Percentiles rank a stretch among this genome's conserved stretches.
phyloP scores from a whole-genome alignment of 1,140 invertebrate species.

The Formica exsecta region DNA sequence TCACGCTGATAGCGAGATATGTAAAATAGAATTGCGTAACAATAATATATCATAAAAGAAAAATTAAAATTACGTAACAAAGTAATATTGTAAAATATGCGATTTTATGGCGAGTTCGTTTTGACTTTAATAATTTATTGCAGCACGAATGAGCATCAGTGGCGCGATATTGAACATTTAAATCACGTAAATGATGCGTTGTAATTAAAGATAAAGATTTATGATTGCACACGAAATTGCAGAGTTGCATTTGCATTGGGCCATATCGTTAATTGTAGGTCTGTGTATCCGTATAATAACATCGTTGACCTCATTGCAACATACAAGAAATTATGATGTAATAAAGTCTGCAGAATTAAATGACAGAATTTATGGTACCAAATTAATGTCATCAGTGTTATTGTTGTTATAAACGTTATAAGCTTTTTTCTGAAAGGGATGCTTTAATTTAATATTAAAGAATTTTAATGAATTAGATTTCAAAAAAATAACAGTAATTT shows the following conservation, averaged over 20 bases:
- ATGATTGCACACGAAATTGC: constrained; percentile 23
- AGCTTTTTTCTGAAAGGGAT: not conserved
- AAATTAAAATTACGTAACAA: not conserved
- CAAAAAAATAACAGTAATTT: not conserved
- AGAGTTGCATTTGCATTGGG: constrained; percentile 27
- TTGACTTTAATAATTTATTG: constrained; percentile 46
- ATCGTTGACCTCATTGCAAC: constrained; percentile 20
- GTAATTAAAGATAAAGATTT: constrained; percentile 58
- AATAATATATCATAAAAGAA: not conserved
- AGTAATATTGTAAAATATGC: constrained; percentile 3
- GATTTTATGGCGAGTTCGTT: not conserved
- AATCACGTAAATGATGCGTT: constrained; percentile 53
- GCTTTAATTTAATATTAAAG: not conserved
- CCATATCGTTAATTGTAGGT: constrained; percentile 3
- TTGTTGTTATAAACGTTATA: not conserved
- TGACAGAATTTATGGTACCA: not conserved
- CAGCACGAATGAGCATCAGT: constrained; percentile 16
- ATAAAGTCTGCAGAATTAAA: constrained; percentile 30
- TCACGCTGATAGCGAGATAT: not conserved
- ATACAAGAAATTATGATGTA: not conserved
- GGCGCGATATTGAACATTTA: constrained; percentile 31
- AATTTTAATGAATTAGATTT: not conserved
- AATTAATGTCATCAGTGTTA: not conserved
- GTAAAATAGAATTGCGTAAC: not conserved
- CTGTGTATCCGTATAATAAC: constrained; percentile 20